Percentiles rank a stretch among this genome's conserved stretches.
phyloP scores from a whole-genome alignment of 53 echinoderm and acorn worm genomes.

The Paracentrotus lividus region DNA sequence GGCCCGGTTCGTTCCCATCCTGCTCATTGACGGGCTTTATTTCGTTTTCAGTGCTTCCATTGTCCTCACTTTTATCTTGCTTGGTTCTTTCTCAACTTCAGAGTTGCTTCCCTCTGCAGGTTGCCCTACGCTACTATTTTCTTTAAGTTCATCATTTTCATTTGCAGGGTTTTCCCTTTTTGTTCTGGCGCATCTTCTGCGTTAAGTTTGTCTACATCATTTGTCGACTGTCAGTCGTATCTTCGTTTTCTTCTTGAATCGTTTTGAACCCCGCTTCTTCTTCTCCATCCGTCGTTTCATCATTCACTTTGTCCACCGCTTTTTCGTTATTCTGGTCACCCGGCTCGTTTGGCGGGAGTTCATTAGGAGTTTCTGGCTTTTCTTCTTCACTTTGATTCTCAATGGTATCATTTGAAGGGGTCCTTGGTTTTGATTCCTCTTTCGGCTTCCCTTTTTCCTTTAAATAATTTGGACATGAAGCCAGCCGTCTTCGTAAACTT shows the following conservation, averaged over 20 bases:
- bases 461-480: constrained; percentile 50
- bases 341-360: not conserved
- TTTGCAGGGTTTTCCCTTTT: not conserved
- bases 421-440: not conserved
- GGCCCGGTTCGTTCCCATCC: not conserved
- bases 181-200: not conserved
- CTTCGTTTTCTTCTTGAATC: not conserved
- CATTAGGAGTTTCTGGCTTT: not conserved
- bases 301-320: not conserved
- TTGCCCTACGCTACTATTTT: not conserved
- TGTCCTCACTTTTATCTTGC: not conserved
- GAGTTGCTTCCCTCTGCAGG: not conserved
- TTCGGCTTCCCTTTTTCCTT: constrained; percentile 18
- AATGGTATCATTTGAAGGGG: not conserved
- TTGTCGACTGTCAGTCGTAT: not conserved
- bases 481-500: constrained; percentile 44
- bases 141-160: not conserved
- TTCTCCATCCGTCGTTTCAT: not conserved
- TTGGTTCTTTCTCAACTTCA: not conserved
- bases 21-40: not conserved
- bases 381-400: not conserved
- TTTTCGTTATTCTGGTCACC: too few relatives aligned
- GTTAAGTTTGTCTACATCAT: not conserved
- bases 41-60: not conserved
- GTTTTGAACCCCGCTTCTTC: too few relatives aligned